Conservation (phyloP, 2,113 vertebrate species). For the Asarcornis scutulata region DNA sequence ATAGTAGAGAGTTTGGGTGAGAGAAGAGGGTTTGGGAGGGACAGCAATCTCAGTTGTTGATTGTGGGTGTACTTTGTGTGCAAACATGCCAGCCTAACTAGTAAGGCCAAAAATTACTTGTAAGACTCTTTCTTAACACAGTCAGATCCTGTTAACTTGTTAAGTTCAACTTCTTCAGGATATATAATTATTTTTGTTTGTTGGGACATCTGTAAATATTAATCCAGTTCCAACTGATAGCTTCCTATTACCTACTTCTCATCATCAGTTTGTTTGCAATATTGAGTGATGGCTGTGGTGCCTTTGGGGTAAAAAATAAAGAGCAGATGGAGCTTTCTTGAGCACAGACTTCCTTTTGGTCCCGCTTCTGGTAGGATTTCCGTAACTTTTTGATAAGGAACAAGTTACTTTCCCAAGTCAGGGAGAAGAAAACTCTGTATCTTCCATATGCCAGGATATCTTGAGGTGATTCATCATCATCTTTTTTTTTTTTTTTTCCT, state of each 20-base stretch:
- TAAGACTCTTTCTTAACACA: not conserved
- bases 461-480: not conserved
- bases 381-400: not conserved
- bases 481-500: no score
- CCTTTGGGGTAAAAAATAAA: not conserved
- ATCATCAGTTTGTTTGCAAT: not conserved
- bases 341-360: not conserved
- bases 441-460: not conserved
- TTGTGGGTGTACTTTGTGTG: rapidly evolving
- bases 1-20: not conserved
- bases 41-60: rapidly evolving
- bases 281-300: not conserved
- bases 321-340: not conserved
- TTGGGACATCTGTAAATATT: not conserved
- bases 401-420: not conserved
- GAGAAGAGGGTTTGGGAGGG: not conserved
- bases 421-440: not conserved
- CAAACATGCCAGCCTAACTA: rapidly evolving
- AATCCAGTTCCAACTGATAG: not conserved
- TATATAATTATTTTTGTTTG: not conserved
- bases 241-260: not conserved
- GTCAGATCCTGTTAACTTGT: not conserved
- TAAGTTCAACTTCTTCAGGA: not conserved
- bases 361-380: not conserved
- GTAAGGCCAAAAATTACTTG: not conserved